A percentile compares a stretch with the other conserved stretches of the same genome.
Evolutionary conservation across 2,888 invertebrate genomes (phyloP).

Genomic region (Luffia ferchaultella): DNA sequence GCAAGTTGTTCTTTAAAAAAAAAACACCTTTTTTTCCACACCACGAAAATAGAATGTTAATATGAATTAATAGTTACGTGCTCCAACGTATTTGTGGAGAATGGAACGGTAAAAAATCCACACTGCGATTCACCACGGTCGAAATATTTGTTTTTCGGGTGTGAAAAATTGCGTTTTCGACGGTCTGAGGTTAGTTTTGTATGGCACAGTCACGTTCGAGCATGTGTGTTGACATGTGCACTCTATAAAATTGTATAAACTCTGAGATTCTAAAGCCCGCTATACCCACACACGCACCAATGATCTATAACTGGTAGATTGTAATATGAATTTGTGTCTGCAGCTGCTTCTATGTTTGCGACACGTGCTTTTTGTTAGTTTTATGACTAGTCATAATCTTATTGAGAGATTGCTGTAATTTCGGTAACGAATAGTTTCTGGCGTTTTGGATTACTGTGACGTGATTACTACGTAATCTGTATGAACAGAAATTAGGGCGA

Average conservation of each 20-base stretch:
- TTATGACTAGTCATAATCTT: conserved; percentile 23
- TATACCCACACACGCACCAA: too few species aligned
- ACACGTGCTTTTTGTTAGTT: conserved; percentile 32
- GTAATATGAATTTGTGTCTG: conserved; percentile 55
- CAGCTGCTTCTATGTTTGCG: conserved; percentile 21
- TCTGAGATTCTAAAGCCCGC: too few species aligned
- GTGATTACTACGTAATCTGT: too few species aligned
- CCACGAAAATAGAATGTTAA: conserved; percentile 44
- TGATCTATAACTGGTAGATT: too few species aligned
- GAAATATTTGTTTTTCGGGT: conserved; percentile 52
- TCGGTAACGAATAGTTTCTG: conserved; percentile 17
- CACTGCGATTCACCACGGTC: conserved; percentile 37
- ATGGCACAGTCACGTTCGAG: too few species aligned
- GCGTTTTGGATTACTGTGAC: neutral
- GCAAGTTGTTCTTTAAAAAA: conserved; percentile 25
- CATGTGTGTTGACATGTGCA: too few species aligned
- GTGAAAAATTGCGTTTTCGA: conserved; percentile 58
- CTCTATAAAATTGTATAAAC: too few species aligned
- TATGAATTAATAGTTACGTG: conserved; percentile 45
- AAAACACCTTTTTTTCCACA: conserved; percentile 14
- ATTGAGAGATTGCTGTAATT: neutral
- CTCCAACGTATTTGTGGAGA: conserved; percentile 22
- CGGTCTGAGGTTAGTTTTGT: conserved; percentile 49
- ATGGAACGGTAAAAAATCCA: conserved; percentile 24
- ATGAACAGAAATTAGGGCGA: too few species aligned